Evolutionary conservation across 1,140 invertebrate genomes (phyloP), one percentile per base, ranked within the genome.

Genomic region (Mycetomoellerius zeteki): DNA sequence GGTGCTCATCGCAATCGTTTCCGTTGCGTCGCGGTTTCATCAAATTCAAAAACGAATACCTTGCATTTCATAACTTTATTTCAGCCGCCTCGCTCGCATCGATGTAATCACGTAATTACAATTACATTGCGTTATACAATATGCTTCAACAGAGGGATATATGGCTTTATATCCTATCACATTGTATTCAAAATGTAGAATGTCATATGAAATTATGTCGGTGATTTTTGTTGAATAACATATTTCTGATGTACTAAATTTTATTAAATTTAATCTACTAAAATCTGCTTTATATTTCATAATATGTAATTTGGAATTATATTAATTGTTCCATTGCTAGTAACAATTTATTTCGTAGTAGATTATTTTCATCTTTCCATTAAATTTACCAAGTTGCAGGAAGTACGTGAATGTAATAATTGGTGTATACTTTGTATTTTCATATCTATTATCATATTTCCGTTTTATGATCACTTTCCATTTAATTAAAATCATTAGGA

Each of bases 401-500:
- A 75, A 33, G 5, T 82, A 30, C 10, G 19, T 33, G 27, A 72
- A 21, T 27, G 21, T 71, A 82, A 72, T 33, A 60, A 73, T 47
- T 84, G 14, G n/a, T 56, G n/a, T 58, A n/a, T 71, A 43, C 12
- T 19, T 73, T 30, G n/a, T 60, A 60, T 60, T 50, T 33, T 60
- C 30, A 27, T 60, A 30, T 43, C 37, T 43, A 43, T 72, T 56
- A 71, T 71, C n/a, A 24, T 0, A 14, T 60, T 73, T 72, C 21
- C 6, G 3, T 72, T 82, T 62, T 37, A 43, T 14, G 21, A 82
- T 82, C 78, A 62, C 19, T 84, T 52, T 30, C 24, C 58, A 33
- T 67, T 73, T 72, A 80, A 89, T 89, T 67, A 88, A 85, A 73
- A 37, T 6, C 50, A 58, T 30, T 88, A 69, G 64, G 52, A 43